Evolutionary conservation across 2,888 invertebrate species (phyloP), one percentile per base, ranked within the genome.

Genomic region (Heliconius hortense): DNA sequence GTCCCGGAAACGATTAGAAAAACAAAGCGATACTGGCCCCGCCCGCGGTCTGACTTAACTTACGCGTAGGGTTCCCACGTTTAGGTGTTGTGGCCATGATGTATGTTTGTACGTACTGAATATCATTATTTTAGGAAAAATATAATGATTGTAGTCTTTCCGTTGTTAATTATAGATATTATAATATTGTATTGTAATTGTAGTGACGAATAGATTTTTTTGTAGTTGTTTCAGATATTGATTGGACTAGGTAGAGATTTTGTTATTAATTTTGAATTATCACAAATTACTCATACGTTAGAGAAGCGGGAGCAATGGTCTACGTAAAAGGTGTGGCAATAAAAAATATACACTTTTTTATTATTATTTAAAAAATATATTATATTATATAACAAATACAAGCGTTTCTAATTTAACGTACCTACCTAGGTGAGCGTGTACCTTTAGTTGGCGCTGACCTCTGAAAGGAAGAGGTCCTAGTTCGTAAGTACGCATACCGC

Each of bases 1-100:
- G 89, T n/a, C 87, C 92, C 93, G 93, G 93, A 93, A 91, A 93
- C 89, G 86, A 85, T 90, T 88, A 87, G 88, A 87, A 90, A 91
- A 92, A 91, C 91, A 92, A 92, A 92, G 90, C 90, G 87, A 81
- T 85, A 78, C 77, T 81, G 85, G 84, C 89, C 89, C 89, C 91
- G 89, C 92, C 91, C 79, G 79, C 79, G 84, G 85, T 82, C 84
- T 82, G 83, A 81, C 78, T 86, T 87, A 86, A 77, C 66, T 66
- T 82, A 85, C 87, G 88, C 88, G 88, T 87, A 88, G 85, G 85
- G 90, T 93, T 93, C 93, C 92, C 93, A 93, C 92, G 92, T 88
- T 85, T 82, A 71, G 73, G 80, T 87, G 84, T 76, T 81, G 86
- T 82, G 83, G 82, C 88, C 81, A 88, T 73, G 66, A 69, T 62